phyloP scores from a whole-genome alignment of 2,113 vertebrate genomes.

The Engraulis encrasicolus region DNA sequence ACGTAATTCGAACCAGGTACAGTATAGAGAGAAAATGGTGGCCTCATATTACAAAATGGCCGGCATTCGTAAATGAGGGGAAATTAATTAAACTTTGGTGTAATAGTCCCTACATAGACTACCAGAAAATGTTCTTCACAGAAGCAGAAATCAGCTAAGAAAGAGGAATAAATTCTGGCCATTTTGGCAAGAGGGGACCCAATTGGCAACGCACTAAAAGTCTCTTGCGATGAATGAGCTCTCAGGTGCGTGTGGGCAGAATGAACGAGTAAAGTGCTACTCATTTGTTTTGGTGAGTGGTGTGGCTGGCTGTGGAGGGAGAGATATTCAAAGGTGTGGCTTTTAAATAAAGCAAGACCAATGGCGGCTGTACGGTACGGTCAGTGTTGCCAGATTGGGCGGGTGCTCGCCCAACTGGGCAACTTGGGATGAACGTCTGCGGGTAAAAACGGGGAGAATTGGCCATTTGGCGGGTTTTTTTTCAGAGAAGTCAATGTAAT shows the following conservation, averaged over 20 bases:
- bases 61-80: too few relatives aligned
- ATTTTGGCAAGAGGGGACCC: not conserved
- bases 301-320: not conserved
- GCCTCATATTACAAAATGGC: too few relatives aligned
- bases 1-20: too few relatives aligned
- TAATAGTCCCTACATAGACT: too few relatives aligned
- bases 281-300: conserved; percentile 20
- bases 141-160: not conserved
- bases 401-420: too few relatives aligned
- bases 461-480: too few relatives aligned
- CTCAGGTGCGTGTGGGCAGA: conserved; percentile 5
- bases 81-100: too few relatives aligned
- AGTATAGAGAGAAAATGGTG: too few relatives aligned
- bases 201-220: not conserved
- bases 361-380: conserved; percentile 21
- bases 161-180: not conserved
- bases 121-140: not conserved
- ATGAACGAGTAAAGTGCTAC: not conserved
- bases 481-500: too few relatives aligned
- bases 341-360: conserved; percentile 38
- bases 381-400: too few relatives aligned
- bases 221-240: conserved; percentile 16
- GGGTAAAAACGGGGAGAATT: too few relatives aligned
- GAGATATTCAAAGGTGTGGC: not conserved
- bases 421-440: too few relatives aligned